A percentile compares a stretch with the other conserved stretches of the same genome.
Evolutionary conservation across 1,140 invertebrate genomes (phyloP).

Genomic region (Cherax quadricarinatus): DNA sequence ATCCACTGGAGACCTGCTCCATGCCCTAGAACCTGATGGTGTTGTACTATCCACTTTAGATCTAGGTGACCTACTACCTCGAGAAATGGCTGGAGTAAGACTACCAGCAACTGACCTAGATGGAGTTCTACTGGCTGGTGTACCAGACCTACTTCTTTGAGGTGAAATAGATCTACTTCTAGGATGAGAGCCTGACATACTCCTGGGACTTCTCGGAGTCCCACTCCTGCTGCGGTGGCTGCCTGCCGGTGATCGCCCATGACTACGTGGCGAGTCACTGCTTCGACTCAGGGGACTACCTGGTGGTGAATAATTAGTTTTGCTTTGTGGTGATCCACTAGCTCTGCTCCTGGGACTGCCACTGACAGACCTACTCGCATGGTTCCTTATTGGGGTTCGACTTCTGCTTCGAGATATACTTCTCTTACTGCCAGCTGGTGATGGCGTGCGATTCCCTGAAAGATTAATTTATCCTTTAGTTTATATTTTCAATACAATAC

Average conservation of each 20-base stretch:
- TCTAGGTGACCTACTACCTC: slow-evolving; percentile 36
- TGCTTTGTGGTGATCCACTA: slow-evolving; percentile 27
- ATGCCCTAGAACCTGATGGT: not conserved
- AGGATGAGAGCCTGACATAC: not conserved
- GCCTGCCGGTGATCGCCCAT: not conserved
- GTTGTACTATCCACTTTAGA: slow-evolving; percentile 21
- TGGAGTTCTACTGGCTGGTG: slow-evolving; percentile 21
- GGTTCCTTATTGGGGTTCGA: not conserved
- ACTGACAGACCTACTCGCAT: slow-evolving; percentile 15
- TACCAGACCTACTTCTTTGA: slow-evolving; percentile 16
- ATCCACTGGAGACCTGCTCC: slow-evolving; percentile 49
- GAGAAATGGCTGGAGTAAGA: slow-evolving; percentile 6
- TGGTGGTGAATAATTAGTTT: slow-evolving; percentile 10
- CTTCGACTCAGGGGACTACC: not conserved
- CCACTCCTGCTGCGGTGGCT: slow-evolving; percentile 18
- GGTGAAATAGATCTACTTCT: slow-evolving; percentile 7
- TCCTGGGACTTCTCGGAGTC: slow-evolving; percentile 37
- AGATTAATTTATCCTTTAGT: not conserved
- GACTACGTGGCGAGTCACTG: not conserved
- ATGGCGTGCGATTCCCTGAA: slow-evolving; percentile 32
- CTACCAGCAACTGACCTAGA: slow-evolving; percentile 12
- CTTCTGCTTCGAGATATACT: slow-evolving; percentile 22
- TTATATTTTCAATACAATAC: not conserved
- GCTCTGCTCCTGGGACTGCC: slow-evolving; percentile 21
- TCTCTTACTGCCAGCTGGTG: slow-evolving; percentile 47